Evolutionary conservation across 23 tunicate species (phyloP), one percentile per base, ranked within the genome.

Genomic region (Clavelina lepadiformis): DNA sequence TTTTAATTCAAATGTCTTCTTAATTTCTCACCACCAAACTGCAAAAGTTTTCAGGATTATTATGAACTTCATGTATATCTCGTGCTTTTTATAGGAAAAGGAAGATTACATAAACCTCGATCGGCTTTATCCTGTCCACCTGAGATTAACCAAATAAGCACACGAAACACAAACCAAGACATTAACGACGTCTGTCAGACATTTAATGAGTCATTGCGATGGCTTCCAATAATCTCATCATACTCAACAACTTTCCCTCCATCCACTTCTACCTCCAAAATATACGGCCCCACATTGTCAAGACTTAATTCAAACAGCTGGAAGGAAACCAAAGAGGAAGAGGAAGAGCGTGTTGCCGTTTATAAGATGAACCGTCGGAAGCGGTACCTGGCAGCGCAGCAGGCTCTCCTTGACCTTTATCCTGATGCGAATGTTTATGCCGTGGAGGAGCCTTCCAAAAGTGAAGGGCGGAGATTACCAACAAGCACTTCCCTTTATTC

Each of bases 321-420:
- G 22, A 67, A 21, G 22, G 76, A 59, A 46, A 72, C 71, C 21
- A 51, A 27, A 13, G 89, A 82, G 21, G 95, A 86, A 56, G 80
- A 86, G 51, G 76, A 86, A 46, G 95, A 86, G 38, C 32, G 95
- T 58, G 72, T 86, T 7, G 95, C 84, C 8, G 71, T 86, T 34
- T 86, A 86, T 26, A 86, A 86, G 61, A 86, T 86, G 95, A 86
- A 86, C 79, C 44, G 95, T 3, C 56, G 95, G 33, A 86, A 86
- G 76, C 68, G 95, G 26, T 86, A 86, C 60, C 46, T 86, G 13
- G 95, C 95, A 3, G 95, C 95, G n/a, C 95, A 78, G 56, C 93
- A 84, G 57, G 69, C 84, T 19, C 58, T 78, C 3, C 13, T 78
- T 50, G 65, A 55, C 11, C 35, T 78, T 1, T 68, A 78, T 46